Evolutionary conservation across 2,113 vertebrate species (phyloP).

Genomic region (Myrmecophaga tridactyla): DNA sequence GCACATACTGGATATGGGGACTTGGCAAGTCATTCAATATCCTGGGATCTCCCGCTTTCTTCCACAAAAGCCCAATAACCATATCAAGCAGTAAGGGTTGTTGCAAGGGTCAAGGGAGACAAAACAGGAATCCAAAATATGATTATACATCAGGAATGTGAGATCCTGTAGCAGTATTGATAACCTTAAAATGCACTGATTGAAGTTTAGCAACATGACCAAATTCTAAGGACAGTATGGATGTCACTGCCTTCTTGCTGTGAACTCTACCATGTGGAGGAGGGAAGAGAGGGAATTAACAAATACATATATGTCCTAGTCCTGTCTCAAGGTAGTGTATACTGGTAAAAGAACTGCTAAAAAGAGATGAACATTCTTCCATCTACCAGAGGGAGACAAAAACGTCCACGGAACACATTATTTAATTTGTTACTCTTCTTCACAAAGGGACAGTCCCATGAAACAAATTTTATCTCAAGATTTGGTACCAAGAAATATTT

Average conservation of each 20-base stretch:
- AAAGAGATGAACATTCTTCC: neutral
- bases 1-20: fast-evolving
- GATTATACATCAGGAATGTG: neutral
- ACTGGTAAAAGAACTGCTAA: neutral
- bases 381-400: no score
- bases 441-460: neutral
- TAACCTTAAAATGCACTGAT: neutral
- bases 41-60: neutral
- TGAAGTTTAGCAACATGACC: neutral
- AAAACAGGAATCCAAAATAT: neutral
- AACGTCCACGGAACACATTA: neutral
- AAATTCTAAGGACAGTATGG: neutral
- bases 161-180: neutral
- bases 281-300: no score
- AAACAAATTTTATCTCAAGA: neutral
- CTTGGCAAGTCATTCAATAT: neutral
- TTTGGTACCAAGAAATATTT: neutral
- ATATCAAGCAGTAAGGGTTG: neutral
- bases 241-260: neutral
- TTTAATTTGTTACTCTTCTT: neutral
- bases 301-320: neutral
- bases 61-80: neutral
- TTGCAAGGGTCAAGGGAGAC: neutral
- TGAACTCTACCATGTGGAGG: fast-evolving
- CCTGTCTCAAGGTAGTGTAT: neutral